Evolutionary conservation across 2,797 vertebrate genomes (phyloP).

Genomic region (Neostethus bicornis): DNA sequence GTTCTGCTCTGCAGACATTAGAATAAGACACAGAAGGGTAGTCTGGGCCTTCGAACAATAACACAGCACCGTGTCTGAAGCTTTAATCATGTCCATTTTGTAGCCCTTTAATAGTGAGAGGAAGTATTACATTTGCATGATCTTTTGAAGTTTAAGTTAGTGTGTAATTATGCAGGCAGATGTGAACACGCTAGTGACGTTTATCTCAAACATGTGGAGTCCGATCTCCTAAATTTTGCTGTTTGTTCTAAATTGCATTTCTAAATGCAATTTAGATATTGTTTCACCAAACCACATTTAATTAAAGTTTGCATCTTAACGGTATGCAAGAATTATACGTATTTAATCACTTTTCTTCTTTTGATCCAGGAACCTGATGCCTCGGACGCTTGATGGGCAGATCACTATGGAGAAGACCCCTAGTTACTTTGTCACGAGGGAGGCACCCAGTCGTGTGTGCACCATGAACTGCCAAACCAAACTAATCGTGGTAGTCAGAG

Average conservation of each 20-base stretch:
- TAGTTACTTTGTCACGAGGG: conserved; percentile 94
- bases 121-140: conserved; percentile 41
- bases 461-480: conserved; percentile 88
- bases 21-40: conserved; percentile 33
- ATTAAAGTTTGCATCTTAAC: neutral
- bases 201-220: neutral
- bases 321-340: neutral
- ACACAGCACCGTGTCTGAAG: conserved; percentile 28
- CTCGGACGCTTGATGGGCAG: conserved; percentile 89
- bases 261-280: neutral
- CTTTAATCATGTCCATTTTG: conserved; percentile 59
- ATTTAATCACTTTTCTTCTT: conserved; percentile 21
- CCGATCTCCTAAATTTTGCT: no score
- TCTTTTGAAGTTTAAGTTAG: conserved; percentile 21
- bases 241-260: no score
- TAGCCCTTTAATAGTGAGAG: conserved; percentile 32
- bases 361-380: conserved; percentile 89
- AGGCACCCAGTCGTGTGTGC: conserved; percentile 86
- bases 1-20: conserved; percentile 52
- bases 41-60: conserved; percentile 42
- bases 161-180: conserved; percentile 3
- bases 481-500: conserved; percentile 92
- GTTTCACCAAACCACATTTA: neutral
- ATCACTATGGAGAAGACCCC: conserved; percentile 98
- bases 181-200: neutral